Evolutionary conservation across 2,113 vertebrate genomes (phyloP), one percentile per base, ranked within the genome.

Genomic region (Oryzias curvinotus): DNA sequence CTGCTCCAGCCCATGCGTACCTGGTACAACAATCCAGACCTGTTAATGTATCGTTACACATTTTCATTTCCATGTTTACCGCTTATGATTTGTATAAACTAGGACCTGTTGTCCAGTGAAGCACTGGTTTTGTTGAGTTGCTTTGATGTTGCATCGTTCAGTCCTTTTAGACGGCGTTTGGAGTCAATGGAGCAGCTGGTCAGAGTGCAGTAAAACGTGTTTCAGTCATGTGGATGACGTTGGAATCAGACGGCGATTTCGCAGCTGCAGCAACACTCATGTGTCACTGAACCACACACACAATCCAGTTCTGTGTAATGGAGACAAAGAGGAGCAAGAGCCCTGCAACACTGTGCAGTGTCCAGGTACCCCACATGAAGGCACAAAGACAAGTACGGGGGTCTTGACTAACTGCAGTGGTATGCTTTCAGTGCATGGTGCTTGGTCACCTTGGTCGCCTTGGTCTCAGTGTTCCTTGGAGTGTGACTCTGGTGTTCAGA

Each of bases 141-240:
- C 17, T 5, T 13, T 41, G 5, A 0, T 44, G 8, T 54, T 45
- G 14, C 57, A 4, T 71, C 59, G 8, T 73, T 17, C 66, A 91
- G 88, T 1, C 0, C 28, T 64, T 48, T 51, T 68, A 43, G 85
- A 68, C 48, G 74, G 83, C 7, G n/a, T 55, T 45, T 94, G 94
- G 94, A 83, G 83, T 3, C 43, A 84, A 62, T 96, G 95, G 95
- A 90, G 83, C 0, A 17, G 81, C 16, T 96, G 96, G 95, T 94
- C 95, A 0, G 72, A 92, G 54, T 96, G 95, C 77, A 94, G 92
- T n/a, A 93, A 73, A 65, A 94, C 92, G 4, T 97, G 95, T 76
- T 94, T 95, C 71, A 73, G 88, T 43, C 83, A 91, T 0, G 91
- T 90, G 4, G 92, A 93, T 3, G 75, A 72, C 2, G 91, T 93